Evolutionary conservation across 2,797 vertebrate genomes (phyloP), one percentile per base, ranked within the genome.

Genomic region (Meda fulgida): DNA sequence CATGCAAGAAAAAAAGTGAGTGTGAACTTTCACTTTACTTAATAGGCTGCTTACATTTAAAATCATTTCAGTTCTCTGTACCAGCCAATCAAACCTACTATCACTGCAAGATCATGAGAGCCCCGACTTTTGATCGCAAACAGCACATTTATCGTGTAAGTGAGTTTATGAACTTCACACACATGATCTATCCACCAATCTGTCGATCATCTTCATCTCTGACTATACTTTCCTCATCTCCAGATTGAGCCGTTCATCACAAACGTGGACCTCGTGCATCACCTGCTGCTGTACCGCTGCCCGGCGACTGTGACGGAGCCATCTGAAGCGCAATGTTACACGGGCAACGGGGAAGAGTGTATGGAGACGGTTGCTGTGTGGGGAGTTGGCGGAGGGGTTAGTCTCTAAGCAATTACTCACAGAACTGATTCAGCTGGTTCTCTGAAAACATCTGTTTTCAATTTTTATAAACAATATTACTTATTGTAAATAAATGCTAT

Each of bases 121-220:
- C 96, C 11, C 93, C 95, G 19, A 55, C 77, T 0, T 89, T 96
- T 18, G 89, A 76, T 21, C 84, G 84, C 85, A 97, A 96, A 79
- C 92, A 96, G 81, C 96, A 95, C 23, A 92, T 97, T 84, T 95
- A 93, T 90, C 93, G 91, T 93, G 96, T 97, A 91, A 91, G 86
- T 26, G 19, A 60, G 16, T 10, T 31, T 36, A 21, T 43, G 31
- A 73, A 29, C 3, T 63, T 36, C 1, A 63, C 14, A 16, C 38
- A 46, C 14, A 58, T 79, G 1, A 84, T 21, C 72, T 48, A 48
- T 70, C 11, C 29, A 65, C 3, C 10, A 3, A 76, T 36, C 10
- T 13, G 3, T 48, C n/a, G 65, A 73, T 31, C 9, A 51, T 34
- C 21, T 84, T 66, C 2, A 40, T 29, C 67, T 26, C 38, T 16